These are phyloP conservation scores for Drosophila diplacantha DNA, from an alignment of 2,888 invertebrate species.

Conservation along the genomic window DNA sequence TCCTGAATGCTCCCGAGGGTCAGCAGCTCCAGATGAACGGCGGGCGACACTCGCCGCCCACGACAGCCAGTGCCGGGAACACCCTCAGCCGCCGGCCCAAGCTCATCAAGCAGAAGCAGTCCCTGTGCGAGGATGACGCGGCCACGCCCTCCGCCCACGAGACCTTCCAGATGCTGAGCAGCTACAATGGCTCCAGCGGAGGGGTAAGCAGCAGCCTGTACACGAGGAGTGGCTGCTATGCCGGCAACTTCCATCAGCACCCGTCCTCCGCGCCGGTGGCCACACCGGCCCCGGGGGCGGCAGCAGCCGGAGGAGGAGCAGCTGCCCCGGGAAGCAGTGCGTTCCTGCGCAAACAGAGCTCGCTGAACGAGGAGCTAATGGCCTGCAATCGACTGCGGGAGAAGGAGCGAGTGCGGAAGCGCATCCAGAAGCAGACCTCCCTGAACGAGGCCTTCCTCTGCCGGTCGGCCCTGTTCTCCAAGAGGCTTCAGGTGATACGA, in stretches of 20 bases:
- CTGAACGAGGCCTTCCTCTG: constrained; percentile 91
- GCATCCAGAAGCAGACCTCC: constrained; percentile 93
- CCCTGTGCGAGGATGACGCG: constrained; percentile 84
- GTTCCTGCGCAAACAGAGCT: constrained; percentile 84
- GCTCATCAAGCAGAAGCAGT: constrained; percentile 91
- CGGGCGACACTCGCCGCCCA: constrained; percentile 62
- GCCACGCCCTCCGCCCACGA: constrained; percentile 30
- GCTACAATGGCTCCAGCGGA: constrained; percentile 68
- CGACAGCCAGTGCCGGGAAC: constrained; percentile 57
- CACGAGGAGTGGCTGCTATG: constrained; percentile 51
- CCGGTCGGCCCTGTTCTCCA: constrained; percentile 76
- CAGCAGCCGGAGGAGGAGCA: constrained; percentile 20
- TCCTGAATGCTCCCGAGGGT: constrained; percentile 47
- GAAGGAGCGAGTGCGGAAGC: constrained; percentile 88
- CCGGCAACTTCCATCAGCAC: constrained; percentile 34
- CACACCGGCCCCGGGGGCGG: constrained; percentile 1
- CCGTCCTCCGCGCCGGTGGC: constrained; percentile 23
- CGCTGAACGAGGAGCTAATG: constrained; percentile 93
- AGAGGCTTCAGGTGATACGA: constrained; percentile 77
- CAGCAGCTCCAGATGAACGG: constrained; percentile 40
- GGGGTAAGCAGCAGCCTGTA: constrained; percentile 68
- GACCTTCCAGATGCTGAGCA: constrained; percentile 70
- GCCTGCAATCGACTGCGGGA: constrained; percentile 90
- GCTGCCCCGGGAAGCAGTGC: constrained; percentile 18
- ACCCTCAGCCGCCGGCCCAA: constrained; percentile 80